A percentile compares a stretch with the other conserved stretches of the same genome.
These are phyloP conservation scores for Saguinus midas DNA, from an alignment of 2,113 vertebrate genomes.

Conservation along the genomic window DNA sequence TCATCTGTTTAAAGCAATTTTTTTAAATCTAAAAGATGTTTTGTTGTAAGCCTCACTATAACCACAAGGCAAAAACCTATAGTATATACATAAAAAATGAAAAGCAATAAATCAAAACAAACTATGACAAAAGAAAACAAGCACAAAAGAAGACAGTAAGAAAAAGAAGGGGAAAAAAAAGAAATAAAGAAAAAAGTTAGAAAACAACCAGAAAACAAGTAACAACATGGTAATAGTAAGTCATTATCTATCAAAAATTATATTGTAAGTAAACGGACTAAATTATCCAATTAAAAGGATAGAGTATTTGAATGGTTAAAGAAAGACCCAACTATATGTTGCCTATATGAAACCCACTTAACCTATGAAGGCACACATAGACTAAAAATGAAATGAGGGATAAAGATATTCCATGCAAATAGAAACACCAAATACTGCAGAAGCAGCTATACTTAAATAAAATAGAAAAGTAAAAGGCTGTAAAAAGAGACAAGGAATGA, in stretches of 20 bases:
- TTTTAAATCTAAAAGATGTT: too few relatives aligned
- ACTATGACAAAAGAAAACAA: too few relatives aligned
- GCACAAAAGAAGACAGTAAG: too few relatives aligned
- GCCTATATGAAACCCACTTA: not conserved
- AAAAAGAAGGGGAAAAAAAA: too few relatives aligned
- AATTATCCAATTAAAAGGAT: not conserved
- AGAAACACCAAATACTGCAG: not conserved
- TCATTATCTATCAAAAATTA: not conserved
- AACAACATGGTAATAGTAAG: not conserved
- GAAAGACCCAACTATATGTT: not conserved
- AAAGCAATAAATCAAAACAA: too few relatives aligned
- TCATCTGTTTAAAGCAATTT: too few relatives aligned
- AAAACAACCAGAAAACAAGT: not conserved
- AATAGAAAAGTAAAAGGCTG: not conserved
- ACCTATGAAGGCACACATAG: not conserved
- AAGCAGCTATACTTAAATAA: not conserved
- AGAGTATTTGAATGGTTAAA: not conserved
- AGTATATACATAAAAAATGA: too few relatives aligned
- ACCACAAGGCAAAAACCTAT: too few relatives aligned
- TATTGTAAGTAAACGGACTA: not conserved
- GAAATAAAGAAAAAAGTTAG: too few relatives aligned
- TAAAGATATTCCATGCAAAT: not conserved
- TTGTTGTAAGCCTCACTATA: too few relatives aligned
- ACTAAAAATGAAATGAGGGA: not conserved
- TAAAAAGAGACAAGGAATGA: not conserved